Conservation (phyloP, 2,797 vertebrate species). For the Sebastes hopkinsi region DNA sequence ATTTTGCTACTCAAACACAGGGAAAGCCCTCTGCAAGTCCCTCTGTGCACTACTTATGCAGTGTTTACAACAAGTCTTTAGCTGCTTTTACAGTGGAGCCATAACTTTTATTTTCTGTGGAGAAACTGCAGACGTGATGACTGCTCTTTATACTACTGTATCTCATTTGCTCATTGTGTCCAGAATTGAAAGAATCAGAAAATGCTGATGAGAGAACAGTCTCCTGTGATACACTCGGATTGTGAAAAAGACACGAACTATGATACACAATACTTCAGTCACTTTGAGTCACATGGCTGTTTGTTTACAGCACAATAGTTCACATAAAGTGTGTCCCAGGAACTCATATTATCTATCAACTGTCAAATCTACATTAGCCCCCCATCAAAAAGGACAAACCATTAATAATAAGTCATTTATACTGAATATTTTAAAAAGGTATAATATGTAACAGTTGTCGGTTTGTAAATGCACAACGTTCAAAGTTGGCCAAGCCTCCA, state of each 20-base stretch:
- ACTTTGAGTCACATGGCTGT: too few relatives aligned
- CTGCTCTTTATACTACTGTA: not conserved
- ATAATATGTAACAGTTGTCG: too few relatives aligned
- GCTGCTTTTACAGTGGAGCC: not conserved
- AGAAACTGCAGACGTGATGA: not conserved
- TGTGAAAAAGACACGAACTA: not conserved
- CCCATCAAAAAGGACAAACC: not conserved
- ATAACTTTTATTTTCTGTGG: not conserved
- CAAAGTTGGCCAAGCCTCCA: too few relatives aligned
- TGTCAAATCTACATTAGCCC: not conserved
- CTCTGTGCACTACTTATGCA: not conserved
- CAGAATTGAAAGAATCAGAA: not conserved
- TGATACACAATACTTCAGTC: not conserved
- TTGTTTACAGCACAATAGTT: too few relatives aligned
- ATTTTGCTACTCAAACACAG: not conserved
- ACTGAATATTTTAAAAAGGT: not conserved
- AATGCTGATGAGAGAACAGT: not conserved
- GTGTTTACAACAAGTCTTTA: not conserved
- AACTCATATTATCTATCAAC: not conserved
- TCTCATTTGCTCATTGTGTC: not conserved
- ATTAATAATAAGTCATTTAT: not conserved
- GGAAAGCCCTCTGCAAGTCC: conserved; percentile 13
- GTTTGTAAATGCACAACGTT: too few relatives aligned
- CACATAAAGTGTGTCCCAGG: not conserved
- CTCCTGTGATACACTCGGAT: fast-evolving